These are phyloP conservation scores for Agrochola lota DNA, from an alignment of 2,888 invertebrate genomes.

Conservation along the genomic window DNA sequence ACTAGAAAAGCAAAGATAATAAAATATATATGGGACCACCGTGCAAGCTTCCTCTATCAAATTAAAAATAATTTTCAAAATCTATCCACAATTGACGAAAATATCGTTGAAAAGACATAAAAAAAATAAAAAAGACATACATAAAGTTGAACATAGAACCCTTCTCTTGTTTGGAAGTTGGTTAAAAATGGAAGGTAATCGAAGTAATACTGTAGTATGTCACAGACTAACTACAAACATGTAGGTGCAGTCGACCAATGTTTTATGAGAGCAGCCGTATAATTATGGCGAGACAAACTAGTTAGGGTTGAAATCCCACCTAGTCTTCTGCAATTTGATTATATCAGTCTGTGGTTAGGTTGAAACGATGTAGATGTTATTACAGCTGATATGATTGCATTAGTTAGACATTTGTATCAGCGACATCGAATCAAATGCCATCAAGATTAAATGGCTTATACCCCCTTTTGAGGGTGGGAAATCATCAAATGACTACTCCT, in stretches of 20 bases:
- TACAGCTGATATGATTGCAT: not conserved
- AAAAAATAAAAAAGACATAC: too few species aligned
- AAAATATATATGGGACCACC: too few species aligned
- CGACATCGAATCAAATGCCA: not conserved
- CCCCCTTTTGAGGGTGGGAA: too few species aligned
- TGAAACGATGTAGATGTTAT: not conserved
- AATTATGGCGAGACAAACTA: not conserved
- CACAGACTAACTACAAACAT: not conserved
- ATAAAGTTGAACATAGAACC: too few species aligned
- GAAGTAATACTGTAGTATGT: not conserved
- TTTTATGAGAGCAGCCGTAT: not conserved
- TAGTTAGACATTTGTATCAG: not conserved
- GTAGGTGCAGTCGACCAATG: not conserved
- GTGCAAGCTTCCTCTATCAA: too few species aligned
- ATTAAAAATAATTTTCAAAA: too few species aligned
- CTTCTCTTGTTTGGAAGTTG: too few species aligned
- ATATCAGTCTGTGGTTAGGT: not conserved
- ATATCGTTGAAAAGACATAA: too few species aligned
- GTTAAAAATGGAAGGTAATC: not conserved
- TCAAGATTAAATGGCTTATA: slow-evolving; percentile 1
- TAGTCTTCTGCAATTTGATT: not conserved
- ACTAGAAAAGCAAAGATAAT: too few species aligned
- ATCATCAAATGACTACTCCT: too few species aligned
- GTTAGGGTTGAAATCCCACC: not conserved
- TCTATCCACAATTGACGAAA: too few species aligned